Conservation (phyloP, 30 jellyfish, hydroid and myxozoan species). For the Aurelia aurita complex sp. Pacific region DNA sequence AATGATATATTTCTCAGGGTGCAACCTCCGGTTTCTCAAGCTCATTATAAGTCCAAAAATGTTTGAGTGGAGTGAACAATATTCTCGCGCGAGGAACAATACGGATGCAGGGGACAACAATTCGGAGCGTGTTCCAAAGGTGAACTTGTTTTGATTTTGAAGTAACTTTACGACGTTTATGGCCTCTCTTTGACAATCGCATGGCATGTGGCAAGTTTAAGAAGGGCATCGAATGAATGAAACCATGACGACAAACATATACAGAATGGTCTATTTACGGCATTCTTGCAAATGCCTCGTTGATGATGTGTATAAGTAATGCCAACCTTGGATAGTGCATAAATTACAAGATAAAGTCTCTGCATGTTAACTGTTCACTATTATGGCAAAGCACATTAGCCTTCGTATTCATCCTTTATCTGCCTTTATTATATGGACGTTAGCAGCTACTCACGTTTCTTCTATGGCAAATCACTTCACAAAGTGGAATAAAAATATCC, state of each 20-base stretch:
- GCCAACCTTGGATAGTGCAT: not conserved
- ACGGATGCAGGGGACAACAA: slow-evolving; percentile 1
- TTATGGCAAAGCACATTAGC: slow-evolving; percentile 5
- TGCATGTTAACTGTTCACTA: not conserved
- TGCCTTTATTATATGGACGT: not conserved
- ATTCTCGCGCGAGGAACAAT: slow-evolving; percentile 35
- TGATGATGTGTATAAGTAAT: not conserved
- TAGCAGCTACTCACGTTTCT: not conserved
- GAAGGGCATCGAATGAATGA: slow-evolving; percentile 17
- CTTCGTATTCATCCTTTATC: not conserved
- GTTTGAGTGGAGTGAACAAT: not conserved
- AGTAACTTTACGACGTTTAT: slow-evolving; percentile 10
- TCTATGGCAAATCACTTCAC: not conserved
- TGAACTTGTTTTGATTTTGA: slow-evolving; percentile 8
- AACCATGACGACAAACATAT: slow-evolving; percentile 65
- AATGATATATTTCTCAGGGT: slow-evolving; percentile 32
- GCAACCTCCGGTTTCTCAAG: slow-evolving; percentile 39
- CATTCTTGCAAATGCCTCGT: slow-evolving; percentile 10
- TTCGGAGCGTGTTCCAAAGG: slow-evolving; percentile 10
- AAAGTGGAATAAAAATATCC: no score
- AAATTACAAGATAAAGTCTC: not conserved
- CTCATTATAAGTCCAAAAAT: not conserved
- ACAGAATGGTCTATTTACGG: slow-evolving; percentile 14
- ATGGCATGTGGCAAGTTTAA: slow-evolving; percentile 4
- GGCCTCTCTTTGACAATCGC: slow-evolving; percentile 30